Evolutionary conservation across 2,888 invertebrate genomes (phyloP).

Genomic region (Chymomyza caudatula): DNA sequence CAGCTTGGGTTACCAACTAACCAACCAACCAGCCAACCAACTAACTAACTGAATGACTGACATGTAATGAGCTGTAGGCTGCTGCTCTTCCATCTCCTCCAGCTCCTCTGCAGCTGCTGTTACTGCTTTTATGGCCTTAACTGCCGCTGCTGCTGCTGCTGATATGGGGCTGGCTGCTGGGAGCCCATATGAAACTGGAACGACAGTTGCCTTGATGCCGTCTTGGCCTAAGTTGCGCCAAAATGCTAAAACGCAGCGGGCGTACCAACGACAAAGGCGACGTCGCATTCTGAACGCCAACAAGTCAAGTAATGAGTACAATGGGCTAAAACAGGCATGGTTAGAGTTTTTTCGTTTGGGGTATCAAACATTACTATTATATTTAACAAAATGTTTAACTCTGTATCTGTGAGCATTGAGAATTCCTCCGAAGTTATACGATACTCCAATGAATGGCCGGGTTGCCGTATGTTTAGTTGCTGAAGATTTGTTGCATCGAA

Average conservation of each 20-base stretch:
- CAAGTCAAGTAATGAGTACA: neutral
- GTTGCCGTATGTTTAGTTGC: too few species aligned
- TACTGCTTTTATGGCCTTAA: slow-evolving; percentile 15
- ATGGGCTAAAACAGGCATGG: neutral
- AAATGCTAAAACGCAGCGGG: slow-evolving; percentile 65
- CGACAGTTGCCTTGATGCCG: slow-evolving; percentile 45
- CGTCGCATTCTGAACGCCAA: slow-evolving; percentile 21
- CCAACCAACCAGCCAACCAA: slow-evolving; percentile 15
- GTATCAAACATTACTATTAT: too few species aligned
- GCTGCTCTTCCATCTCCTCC: slow-evolving; percentile 17
- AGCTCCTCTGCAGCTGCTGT: slow-evolving; percentile 10
- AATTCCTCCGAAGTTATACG: too few species aligned
- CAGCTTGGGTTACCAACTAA: neutral
- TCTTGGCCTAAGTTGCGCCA: slow-evolving; percentile 45
- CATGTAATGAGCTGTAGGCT: slow-evolving; percentile 59
- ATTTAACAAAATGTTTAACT: too few species aligned
- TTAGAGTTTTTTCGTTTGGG: too few species aligned
- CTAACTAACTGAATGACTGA: slow-evolving; percentile 26
- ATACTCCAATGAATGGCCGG: too few species aligned
- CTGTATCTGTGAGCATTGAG: too few species aligned
- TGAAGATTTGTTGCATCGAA: too few species aligned
- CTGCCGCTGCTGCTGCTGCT: neutral
- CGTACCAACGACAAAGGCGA: slow-evolving; percentile 34
- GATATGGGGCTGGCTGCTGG: slow-evolving; percentile 19
- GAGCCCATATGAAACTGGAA: too few species aligned